Percentiles rank a stretch among this genome's conserved stretches.
These are phyloP conservation scores for Daboia siamensis DNA, from an alignment of 2,113 vertebrate species.

Conservation along the genomic window DNA sequence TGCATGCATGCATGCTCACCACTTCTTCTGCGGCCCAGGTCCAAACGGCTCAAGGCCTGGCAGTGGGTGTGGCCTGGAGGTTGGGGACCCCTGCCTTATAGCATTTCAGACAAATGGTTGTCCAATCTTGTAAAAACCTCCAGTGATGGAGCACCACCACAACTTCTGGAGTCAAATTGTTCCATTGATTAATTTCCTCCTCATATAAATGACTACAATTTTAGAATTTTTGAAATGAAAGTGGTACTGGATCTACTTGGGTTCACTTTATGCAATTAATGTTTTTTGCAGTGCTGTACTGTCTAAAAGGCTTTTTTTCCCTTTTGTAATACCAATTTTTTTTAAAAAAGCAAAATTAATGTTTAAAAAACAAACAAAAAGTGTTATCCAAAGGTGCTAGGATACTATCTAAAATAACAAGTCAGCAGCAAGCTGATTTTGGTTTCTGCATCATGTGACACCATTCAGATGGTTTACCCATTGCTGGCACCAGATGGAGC, in stretches of 20 bases:
- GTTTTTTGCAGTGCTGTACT: neutral
- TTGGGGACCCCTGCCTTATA: neutral
- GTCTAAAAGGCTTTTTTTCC: neutral
- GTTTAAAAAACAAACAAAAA: neutral
- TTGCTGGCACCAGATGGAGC: neutral
- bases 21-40: neutral
- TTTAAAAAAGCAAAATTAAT: neutral
- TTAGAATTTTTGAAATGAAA: neutral
- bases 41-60: neutral
- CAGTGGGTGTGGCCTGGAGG: neutral
- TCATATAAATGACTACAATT: neutral
- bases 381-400: neutral
- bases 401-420: neutral
- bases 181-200: neutral
- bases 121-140: neutral
- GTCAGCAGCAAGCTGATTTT: neutral
- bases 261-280: neutral
- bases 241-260: neutral
- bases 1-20: rapidly evolving
- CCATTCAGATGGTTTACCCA: neutral
- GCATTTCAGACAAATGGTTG: neutral
- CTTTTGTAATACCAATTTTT: neutral
- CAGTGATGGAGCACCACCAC: neutral
- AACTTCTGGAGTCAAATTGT: neutral
- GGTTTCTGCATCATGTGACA: neutral